phyloP scores from a whole-genome alignment of 1,140 invertebrate genomes.

The Psilanteris sp. region DNA sequence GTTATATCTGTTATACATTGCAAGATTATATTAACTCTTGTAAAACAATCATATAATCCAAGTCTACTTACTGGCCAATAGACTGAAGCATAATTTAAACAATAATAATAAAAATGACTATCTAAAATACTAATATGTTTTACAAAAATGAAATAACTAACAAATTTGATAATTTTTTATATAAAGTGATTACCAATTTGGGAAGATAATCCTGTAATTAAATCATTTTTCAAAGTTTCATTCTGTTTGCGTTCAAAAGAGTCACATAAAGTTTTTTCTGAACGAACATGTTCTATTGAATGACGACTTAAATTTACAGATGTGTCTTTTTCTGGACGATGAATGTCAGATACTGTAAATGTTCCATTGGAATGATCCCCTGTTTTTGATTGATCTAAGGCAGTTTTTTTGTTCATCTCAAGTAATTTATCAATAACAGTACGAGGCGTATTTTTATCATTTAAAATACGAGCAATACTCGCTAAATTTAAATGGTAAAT shows the following conservation, averaged over 20 bases:
- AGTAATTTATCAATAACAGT: constrained; percentile 23
- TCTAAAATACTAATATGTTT: no score
- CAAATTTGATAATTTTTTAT: no score
- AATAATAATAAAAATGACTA: no score
- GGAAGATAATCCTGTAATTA: neutral
- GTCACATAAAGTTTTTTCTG: neutral
- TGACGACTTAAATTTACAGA: neutral
- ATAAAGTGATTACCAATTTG: neutral
- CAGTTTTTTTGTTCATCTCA: constrained; percentile 17
- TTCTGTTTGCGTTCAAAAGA: neutral
- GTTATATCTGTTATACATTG: no score
- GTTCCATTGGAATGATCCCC: neutral
- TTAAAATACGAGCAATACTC: constrained; percentile 20
- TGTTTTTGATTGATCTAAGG: neutral
- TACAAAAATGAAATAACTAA: no score
- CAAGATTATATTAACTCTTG: no score
- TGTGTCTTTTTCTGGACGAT: constrained; percentile 23
- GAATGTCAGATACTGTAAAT: neutral
- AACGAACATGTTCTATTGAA: neutral
- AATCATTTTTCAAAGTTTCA: no score
- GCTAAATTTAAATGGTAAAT: constrained; percentile 24
- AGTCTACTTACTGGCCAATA: no score
- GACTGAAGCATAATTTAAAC: no score
- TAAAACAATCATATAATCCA: no score
- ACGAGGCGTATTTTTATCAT: constrained; percentile 25